Conservation (phyloP, 2,888 invertebrate species). For the Hyposoter didymator region DNA sequence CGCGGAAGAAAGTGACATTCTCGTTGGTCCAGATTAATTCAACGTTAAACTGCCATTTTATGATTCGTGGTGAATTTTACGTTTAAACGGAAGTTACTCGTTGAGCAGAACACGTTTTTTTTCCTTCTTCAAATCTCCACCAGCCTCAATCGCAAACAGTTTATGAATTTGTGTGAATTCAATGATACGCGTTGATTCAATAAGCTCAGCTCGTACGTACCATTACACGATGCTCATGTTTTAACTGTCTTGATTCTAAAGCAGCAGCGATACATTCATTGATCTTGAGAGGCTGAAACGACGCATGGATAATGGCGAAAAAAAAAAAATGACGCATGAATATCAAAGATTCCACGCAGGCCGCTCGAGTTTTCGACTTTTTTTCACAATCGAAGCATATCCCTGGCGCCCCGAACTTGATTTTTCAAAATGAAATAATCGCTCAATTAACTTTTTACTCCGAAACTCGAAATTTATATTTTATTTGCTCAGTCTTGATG, state of each 20-base stretch:
- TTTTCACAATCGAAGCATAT: neutral
- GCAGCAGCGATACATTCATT: neutral
- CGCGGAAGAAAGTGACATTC: conserved; percentile 2
- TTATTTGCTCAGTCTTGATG: neutral
- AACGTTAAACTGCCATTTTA: neutral
- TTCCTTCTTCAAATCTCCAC: neutral
- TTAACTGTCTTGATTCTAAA: neutral
- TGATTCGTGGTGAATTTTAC: conserved; percentile 18
- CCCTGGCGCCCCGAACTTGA: neutral
- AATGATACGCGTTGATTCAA: conserved; percentile 25
- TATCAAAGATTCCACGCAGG: neutral
- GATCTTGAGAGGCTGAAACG: neutral
- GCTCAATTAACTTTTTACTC: neutral
- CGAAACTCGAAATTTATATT: neutral
- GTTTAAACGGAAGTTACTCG: conserved; percentile 60
- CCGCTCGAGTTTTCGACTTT: neutral
- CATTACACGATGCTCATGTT: conserved; percentile 31
- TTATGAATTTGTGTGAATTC: conserved; percentile 24
- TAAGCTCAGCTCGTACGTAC: conserved; percentile 17
- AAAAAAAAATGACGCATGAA: neutral
- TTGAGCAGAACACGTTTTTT: conserved; percentile 54
- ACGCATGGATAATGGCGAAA: neutral
- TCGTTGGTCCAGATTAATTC: neutral
- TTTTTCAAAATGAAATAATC: neutral
- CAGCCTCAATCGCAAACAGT: neutral